Evolutionary conservation across 2,797 vertebrate species (phyloP), one percentile per base, ranked within the genome.

Genomic region (Acrossocheilus fasciatus): DNA sequence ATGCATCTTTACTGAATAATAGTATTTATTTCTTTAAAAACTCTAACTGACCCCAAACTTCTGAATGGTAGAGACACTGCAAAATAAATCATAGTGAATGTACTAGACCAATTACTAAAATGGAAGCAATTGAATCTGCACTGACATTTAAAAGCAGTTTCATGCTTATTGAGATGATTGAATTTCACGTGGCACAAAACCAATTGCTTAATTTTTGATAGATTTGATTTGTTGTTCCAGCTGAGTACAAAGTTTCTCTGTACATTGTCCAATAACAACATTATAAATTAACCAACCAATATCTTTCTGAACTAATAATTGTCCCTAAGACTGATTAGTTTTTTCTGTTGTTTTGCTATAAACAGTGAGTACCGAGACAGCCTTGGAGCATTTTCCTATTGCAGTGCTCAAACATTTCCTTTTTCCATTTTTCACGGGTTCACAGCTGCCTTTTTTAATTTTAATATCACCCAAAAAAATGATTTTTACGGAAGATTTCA

Each of bases 221-320:
- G 57, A n/a, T 88, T 87, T 72, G 78, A 36, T 88, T 88, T 72
- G 74, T 85, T 70, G 34, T 64, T 45, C 41, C 20, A 34, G 45
- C 76, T 18, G 73, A 74, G 43, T 64, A 76, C 64, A 57, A 68
- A 30, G 86, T 82, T 74, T 62, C 41, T 62, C 11, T n/a, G 34
- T 73, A 73, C 45, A 85, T 45, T 82, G 54, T 75, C 15, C 36
- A 85, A 74, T 77, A 78, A 57, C 39, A 70, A 57, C 69, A 72
- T 82, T 69, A 62, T 83, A 54, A 70, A 84, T 85, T 18, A 87
- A 39, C 85, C 70, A 83, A 72, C 52, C 52, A 57, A 85, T 83
- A 77, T 85, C 70, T 85, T 83, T 88, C 89, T 80, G 20, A 83
- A 64, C 39, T 83, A 85, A 86, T 68, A 85, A 85, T 52, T 83